These are phyloP conservation scores for Scolopax rusticola DNA, from an alignment of 2,797 vertebrate genomes.

Conservation along the genomic window DNA sequence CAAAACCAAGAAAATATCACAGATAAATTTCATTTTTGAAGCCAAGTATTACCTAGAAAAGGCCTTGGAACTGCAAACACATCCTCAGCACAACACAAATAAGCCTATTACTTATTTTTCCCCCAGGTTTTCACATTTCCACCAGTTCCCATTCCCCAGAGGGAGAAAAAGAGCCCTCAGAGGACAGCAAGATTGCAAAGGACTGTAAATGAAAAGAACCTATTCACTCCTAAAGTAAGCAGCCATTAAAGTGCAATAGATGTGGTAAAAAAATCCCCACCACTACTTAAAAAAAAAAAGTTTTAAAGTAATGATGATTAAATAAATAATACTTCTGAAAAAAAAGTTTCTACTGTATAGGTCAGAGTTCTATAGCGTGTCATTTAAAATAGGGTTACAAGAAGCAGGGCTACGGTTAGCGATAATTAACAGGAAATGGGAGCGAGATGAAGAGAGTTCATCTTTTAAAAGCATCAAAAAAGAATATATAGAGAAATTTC, in stretches of 20 bases:
- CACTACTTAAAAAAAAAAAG: neutral
- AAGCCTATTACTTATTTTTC: neutral
- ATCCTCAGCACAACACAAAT: accelerated
- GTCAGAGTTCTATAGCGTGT: neutral
- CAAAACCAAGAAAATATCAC: neutral
- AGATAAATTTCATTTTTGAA: neutral
- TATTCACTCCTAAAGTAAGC: neutral
- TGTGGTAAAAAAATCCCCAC: neutral
- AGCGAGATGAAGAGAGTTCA: neutral
- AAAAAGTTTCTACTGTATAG: neutral
- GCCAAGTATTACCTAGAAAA: neutral
- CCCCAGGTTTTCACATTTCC: neutral
- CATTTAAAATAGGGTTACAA: neutral
- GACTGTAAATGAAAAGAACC: neutral
- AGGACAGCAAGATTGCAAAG: neutral
- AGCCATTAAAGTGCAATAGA: neutral
- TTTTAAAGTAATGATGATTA: neutral
- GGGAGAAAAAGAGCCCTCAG: neutral
- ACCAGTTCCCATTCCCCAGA: neutral
- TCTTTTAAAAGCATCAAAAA: neutral
- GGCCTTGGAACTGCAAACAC: neutral
- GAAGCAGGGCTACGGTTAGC: neutral
- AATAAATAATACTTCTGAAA: neutral
- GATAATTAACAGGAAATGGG: conserved; percentile 25
- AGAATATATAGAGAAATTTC: neutral